Conservation (phyloP, 2,888 invertebrate species). For the Mythimna ferrago region DNA sequence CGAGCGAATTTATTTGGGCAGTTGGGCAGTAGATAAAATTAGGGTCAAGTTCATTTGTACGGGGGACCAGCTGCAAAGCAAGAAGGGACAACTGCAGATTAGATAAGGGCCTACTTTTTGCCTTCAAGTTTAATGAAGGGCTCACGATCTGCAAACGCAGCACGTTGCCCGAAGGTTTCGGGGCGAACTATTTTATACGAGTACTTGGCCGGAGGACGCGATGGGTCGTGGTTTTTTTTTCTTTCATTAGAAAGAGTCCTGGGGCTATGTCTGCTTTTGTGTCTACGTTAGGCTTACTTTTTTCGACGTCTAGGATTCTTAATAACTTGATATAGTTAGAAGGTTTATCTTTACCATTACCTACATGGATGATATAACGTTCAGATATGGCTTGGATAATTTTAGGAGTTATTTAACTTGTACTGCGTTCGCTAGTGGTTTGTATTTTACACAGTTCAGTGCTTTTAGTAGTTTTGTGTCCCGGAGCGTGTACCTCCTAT, state of each 20-base stretch:
- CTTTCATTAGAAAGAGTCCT: conserved; percentile 3
- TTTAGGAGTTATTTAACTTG: conserved; percentile 10
- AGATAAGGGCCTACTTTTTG: conserved; percentile 69
- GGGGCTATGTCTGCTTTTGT: conserved; percentile 18
- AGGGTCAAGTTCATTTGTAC: conserved; percentile 49
- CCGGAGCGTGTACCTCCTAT: conserved; percentile 4
- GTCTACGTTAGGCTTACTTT: not conserved
- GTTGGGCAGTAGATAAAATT: conserved; percentile 46
- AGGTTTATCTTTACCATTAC: not conserved
- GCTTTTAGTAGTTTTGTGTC: conserved; percentile 28
- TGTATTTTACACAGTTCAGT: conserved; percentile 28
- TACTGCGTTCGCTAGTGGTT: conserved; percentile 16
- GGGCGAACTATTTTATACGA: conserved; percentile 44
- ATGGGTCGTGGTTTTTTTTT: conserved; percentile 18
- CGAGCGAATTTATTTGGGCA: conserved; percentile 37
- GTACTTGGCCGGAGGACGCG: conserved; percentile 19
- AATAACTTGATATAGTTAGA: not conserved
- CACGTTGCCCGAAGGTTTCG: conserved; percentile 48
- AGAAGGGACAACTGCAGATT: conserved; percentile 63
- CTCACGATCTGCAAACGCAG: conserved; percentile 63
- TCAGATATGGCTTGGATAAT: not conserved
- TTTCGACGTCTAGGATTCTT: conserved; percentile 1
- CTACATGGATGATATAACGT: not conserved
- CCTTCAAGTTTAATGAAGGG: conserved; percentile 71
- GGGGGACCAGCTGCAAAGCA: conserved; percentile 58